phyloP scores from a whole-genome alignment of 53 echinoderm and acorn worm species.

The Pentamera pediparva region DNA sequence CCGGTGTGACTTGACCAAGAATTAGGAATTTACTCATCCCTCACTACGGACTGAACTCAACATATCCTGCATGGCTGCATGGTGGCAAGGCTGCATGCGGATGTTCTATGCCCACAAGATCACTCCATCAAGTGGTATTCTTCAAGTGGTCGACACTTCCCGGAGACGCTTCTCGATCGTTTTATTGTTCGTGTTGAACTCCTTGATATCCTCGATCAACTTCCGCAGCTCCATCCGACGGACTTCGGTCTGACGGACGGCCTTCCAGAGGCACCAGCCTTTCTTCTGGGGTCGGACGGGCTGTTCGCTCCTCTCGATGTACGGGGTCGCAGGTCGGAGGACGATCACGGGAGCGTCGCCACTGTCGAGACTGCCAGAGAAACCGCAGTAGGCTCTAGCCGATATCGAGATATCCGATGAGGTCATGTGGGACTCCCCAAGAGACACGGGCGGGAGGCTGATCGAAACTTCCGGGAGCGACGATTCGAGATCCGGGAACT shows the following conservation, averaged over 20 bases:
- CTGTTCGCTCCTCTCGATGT: constrained; percentile 1
- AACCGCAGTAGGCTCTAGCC: too few relatives aligned
- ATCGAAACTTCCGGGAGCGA: not conserved
- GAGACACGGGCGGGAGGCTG: constrained; percentile 1
- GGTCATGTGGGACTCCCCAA: not conserved
- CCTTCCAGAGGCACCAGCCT: constrained; percentile 28
- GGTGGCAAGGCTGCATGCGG: too few relatives aligned
- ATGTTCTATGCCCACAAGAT: too few relatives aligned
- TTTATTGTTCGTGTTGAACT: constrained; percentile 21
- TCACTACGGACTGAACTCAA: too few relatives aligned
- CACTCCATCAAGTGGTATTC: too few relatives aligned
- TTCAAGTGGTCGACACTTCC: constrained; percentile 10
- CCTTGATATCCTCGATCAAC: constrained; percentile 26
- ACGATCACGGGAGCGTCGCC: constrained; percentile 12
- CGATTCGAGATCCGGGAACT: not conserved
- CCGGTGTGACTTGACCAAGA: too few relatives aligned
- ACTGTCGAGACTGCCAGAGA: not conserved
- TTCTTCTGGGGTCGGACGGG: not conserved
- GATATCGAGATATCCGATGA: not conserved
- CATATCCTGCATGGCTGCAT: too few relatives aligned
- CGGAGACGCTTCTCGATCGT: constrained; percentile 17
- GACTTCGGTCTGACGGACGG: constrained; percentile 16
- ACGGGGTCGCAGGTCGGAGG: constrained; percentile 25
- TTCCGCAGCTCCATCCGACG: constrained; percentile 20
- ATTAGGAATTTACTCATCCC: too few relatives aligned